A percentile compares a stretch with the other conserved stretches of the same genome.
These are phyloP conservation scores for Ptychoptera contaminata DNA, from an alignment of 2,888 invertebrate species.

Conservation along the genomic window DNA sequence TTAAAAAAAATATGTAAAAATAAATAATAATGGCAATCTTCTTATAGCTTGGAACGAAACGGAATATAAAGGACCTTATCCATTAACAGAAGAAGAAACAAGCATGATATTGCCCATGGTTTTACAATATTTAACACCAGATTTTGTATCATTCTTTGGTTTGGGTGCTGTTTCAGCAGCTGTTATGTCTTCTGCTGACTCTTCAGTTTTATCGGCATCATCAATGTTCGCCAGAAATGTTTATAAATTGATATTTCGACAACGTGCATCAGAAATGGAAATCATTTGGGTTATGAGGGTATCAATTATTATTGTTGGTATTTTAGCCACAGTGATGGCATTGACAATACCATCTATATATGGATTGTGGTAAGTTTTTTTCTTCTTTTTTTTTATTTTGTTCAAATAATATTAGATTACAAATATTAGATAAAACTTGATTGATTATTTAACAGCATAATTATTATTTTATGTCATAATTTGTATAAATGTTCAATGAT, in stretches of 20 bases:
- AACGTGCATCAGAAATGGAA: conserved; percentile 93
- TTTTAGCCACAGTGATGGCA: conserved; percentile 88
- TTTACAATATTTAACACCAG: conserved; percentile 88
- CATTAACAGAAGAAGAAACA: conserved; percentile 59
- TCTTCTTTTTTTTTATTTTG: conserved; percentile 2
- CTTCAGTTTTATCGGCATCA: conserved; percentile 92
- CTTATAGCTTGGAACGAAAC: conserved; percentile 87
- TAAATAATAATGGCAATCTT: not conserved
- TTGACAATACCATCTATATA: conserved; percentile 95
- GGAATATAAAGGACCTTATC: conserved; percentile 58
- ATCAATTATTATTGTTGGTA: conserved; percentile 81
- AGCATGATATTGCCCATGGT: conserved; percentile 96
- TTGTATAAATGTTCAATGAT: no score
- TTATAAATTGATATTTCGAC: conserved; percentile 92
- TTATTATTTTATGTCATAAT: no score
- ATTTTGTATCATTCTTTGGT: conserved; percentile 92
- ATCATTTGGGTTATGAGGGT: conserved; percentile 93
- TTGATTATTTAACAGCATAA: not conserved
- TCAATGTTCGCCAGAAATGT: conserved; percentile 99
- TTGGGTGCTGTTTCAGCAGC: conserved; percentile 97
- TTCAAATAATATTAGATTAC: not conserved
- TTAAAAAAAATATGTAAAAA: not conserved
- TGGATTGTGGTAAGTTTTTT: conserved; percentile 66
- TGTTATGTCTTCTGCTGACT: conserved; percentile 99
- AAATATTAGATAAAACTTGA: conserved; percentile 8